phyloP scores from a whole-genome alignment of 2,797 vertebrate species.

The Platyrinchus mystaceus region DNA sequence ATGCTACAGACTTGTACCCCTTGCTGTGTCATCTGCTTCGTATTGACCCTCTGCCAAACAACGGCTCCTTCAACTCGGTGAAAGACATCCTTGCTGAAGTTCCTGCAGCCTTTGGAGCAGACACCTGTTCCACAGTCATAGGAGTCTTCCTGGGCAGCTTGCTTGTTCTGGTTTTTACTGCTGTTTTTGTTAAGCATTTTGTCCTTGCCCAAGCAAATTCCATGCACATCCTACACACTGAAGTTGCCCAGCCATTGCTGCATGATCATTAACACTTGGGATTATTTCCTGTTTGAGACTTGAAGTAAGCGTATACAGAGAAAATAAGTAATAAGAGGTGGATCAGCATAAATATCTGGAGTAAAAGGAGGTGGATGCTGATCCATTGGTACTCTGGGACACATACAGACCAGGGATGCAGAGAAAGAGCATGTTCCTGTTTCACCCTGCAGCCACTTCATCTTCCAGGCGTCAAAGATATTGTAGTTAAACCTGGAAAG shows the following conservation, averaged over 20 bases:
- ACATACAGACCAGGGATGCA: not conserved
- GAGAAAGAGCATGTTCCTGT: not conserved
- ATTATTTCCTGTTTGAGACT: not conserved
- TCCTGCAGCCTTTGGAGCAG: constrained; percentile 1
- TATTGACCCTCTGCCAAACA: constrained; percentile 83
- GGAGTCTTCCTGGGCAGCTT: constrained; percentile 81
- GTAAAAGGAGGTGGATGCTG: not conserved
- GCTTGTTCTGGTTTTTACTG: constrained; percentile 84
- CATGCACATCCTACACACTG: constrained; percentile 76
- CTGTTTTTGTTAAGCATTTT: constrained; percentile 83
- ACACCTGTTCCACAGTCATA: constrained; percentile 77
- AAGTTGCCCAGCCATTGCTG: constrained; percentile 88
- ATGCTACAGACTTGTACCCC: constrained; percentile 88
- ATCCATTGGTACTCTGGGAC: not conserved
- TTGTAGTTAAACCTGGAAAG: not conserved
- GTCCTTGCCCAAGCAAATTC: constrained; percentile 78
- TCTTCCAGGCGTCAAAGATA: not conserved
- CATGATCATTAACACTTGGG: constrained; percentile 66
- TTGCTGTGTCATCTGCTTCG: constrained; percentile 89
- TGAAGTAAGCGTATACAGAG: not conserved
- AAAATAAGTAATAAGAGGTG: not conserved
- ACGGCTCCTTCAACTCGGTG: constrained; percentile 84
- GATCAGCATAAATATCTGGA: not conserved
- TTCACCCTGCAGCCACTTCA: not conserved
- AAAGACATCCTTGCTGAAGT: constrained; percentile 80